Evolutionary conservation across 23 tunicate species (phyloP).

Genomic region (Clavelina lepadiformis): DNA sequence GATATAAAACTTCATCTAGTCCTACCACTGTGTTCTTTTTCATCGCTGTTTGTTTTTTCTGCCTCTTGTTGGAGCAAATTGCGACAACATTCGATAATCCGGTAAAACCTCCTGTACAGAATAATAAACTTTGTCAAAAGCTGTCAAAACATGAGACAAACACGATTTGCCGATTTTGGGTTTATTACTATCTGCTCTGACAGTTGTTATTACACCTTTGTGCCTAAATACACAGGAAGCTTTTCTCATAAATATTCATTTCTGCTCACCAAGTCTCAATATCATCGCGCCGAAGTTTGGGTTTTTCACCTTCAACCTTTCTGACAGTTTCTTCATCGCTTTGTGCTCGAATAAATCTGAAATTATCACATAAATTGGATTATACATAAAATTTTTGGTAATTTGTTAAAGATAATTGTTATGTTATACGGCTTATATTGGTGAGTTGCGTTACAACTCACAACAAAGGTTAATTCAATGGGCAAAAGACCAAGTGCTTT

Average conservation of each 20-base stretch:
- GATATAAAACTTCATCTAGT: no score
- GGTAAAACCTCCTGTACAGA: conserved; percentile 65
- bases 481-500: no score
- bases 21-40: conserved; percentile 38
- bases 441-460: no score
- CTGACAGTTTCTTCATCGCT: conserved; percentile 19
- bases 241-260: neutral
- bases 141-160: neutral
- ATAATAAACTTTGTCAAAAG: neutral
- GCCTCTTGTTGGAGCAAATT: conserved; percentile 53
- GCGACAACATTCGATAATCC: conserved; percentile 65
- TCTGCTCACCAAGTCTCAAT: conserved; percentile 56
- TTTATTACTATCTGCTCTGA: no score
- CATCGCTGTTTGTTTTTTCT: conserved; percentile 35
- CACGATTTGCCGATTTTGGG: no score
- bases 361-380: neutral
- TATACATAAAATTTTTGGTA: no score
- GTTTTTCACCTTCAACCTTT: conserved; percentile 36
- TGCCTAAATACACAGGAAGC: no score
- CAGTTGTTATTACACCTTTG: no score
- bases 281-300: conserved; percentile 69
- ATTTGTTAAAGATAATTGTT: no score
- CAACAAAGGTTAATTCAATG: no score
- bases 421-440: no score
- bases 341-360: conserved; percentile 71